Evolutionary conservation across 2,113 vertebrate genomes (phyloP).

Genomic region (Cyprinodon tularosa): DNA sequence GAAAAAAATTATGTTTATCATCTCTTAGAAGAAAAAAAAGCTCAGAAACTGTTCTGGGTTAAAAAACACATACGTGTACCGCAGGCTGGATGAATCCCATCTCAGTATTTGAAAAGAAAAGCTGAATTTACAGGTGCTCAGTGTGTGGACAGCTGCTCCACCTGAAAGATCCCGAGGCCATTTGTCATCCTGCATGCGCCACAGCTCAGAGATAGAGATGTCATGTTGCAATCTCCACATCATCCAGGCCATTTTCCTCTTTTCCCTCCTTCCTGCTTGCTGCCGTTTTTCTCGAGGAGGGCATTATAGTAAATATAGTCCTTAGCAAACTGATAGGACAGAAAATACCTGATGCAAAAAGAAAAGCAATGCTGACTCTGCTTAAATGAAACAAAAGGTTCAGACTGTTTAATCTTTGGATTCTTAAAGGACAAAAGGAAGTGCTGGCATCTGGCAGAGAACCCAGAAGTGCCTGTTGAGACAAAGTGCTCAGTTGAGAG

Average conservation of each 20-base stretch:
- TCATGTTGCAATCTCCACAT: conserved; percentile 52
- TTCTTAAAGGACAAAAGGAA: conserved; percentile 9
- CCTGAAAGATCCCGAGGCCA: conserved; percentile 36
- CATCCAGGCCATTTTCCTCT: conserved; percentile 35
- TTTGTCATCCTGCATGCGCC: conserved; percentile 52
- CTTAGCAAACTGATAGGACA: conserved; percentile 52
- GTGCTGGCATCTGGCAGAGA: conserved; percentile 21
- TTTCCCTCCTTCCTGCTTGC: conserved; percentile 24
- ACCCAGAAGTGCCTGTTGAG: conserved; percentile 32
- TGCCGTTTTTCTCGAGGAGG: conserved; percentile 58
- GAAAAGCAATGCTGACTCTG: conserved; percentile 57
- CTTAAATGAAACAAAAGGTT: conserved; percentile 65
- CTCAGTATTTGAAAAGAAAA: conserved; percentile 47
- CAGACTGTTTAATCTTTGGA: conserved; percentile 54
- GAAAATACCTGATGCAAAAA: conserved; percentile 61
- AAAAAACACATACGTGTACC: conserved; percentile 37
- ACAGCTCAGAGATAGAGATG: conserved; percentile 62
- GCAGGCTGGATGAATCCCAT: conserved; percentile 46
- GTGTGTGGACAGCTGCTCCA: conserved; percentile 47
- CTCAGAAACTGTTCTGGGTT: conserved; percentile 40
- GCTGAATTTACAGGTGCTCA: conserved; percentile 45
- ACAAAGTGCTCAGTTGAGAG: conserved; percentile 48
- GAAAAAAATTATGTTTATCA: conserved; percentile 45
- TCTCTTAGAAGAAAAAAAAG: conserved; percentile 45
- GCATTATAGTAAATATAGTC: conserved; percentile 36